These are phyloP conservation scores for Chaetura pelagica DNA, from an alignment of 2,113 vertebrate species.

Conservation along the genomic window DNA sequence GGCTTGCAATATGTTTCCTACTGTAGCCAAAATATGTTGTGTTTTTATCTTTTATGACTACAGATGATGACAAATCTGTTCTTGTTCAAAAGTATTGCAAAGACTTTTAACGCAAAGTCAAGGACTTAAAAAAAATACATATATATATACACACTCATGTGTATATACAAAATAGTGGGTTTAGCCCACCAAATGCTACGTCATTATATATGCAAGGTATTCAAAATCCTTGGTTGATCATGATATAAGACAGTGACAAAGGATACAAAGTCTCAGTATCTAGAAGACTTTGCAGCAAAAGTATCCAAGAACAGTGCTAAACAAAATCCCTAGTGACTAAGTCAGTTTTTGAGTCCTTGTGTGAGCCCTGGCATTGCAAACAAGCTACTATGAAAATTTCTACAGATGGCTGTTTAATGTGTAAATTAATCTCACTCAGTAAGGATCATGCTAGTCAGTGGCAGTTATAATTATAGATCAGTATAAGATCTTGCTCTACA, in stretches of 20 bases:
- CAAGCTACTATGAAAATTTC: slow-evolving; percentile 65
- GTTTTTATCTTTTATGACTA: slow-evolving; percentile 60
- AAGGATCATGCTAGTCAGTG: slow-evolving; percentile 68
- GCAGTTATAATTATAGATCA: slow-evolving; percentile 78
- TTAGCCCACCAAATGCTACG: slow-evolving; percentile 27
- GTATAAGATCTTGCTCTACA: slow-evolving; percentile 73
- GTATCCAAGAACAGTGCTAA: not conserved
- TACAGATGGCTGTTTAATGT: slow-evolving; percentile 78
- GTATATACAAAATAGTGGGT: not conserved
- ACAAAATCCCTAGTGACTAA: slow-evolving; percentile 47
- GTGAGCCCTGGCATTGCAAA: slow-evolving; percentile 41
- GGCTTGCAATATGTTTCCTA: slow-evolving; percentile 26
- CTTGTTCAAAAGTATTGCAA: slow-evolving; percentile 28
- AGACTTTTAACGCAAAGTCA: slow-evolving; percentile 40
- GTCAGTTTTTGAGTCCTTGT: slow-evolving; percentile 50
- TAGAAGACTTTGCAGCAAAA: slow-evolving; percentile 50
- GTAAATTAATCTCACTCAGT: slow-evolving; percentile 77
- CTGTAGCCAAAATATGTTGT: slow-evolving; percentile 29
- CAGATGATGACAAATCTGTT: slow-evolving; percentile 62
- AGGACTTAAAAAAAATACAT: not conserved
- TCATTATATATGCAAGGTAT: slow-evolving; percentile 34
- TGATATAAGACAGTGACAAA: slow-evolving; percentile 56
- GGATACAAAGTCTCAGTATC: slow-evolving; percentile 1
- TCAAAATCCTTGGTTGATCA: slow-evolving; percentile 18
- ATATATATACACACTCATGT: not conserved